Evolutionary conservation across 2,113 vertebrate species (phyloP), one percentile per base, ranked within the genome.

Genomic region (Lampris incognitus): DNA sequence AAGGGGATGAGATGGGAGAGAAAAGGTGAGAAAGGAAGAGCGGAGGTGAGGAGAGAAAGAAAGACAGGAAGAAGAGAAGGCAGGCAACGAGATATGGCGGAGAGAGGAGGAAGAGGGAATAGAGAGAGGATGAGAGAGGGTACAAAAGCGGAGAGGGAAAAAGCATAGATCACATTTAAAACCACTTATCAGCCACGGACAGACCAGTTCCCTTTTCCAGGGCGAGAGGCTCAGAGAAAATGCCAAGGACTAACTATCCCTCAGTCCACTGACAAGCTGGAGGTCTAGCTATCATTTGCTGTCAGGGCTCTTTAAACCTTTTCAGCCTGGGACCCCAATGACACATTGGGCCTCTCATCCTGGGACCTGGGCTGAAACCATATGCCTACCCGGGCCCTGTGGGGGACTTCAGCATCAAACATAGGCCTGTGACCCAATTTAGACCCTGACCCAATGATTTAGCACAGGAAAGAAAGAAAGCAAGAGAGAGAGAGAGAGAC

Each of bases 161-260:
- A 61, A 74, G 75, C 80, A 72, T 71, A 79, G 87, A 85, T 88
- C 87, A 87, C 81, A 89, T 90, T 62, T 90, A 90, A 90, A 89
- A 80, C 90, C 90, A 89, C 81, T 92, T 92, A 91, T 92, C 90
- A 92, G 89, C 81, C 10, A 24, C 9, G 78, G 83, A 85, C 91
- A 92, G 89, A 85, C 84, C 39, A 39, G 76, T 59, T 87, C 55
- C n/a, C 72, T 74, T 86, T 82, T 88, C 86, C 82, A 72, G 82
- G 82, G 69, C 71, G 88, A 87, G 55, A 52, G 82, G 84, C 82
- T 83, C 80, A 75, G 79, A 81, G 71, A 64, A 69, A 89, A 88
- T 85, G 83, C 84, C 84, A 83, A 90, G 85, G 84, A 88, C 88
- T 86, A 64, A 8, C 71, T 5, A 74, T 79, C 84, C 85, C 59